phyloP scores from a whole-genome alignment of 2,888 invertebrate species.

The Hirtodrosophila cameraria region DNA sequence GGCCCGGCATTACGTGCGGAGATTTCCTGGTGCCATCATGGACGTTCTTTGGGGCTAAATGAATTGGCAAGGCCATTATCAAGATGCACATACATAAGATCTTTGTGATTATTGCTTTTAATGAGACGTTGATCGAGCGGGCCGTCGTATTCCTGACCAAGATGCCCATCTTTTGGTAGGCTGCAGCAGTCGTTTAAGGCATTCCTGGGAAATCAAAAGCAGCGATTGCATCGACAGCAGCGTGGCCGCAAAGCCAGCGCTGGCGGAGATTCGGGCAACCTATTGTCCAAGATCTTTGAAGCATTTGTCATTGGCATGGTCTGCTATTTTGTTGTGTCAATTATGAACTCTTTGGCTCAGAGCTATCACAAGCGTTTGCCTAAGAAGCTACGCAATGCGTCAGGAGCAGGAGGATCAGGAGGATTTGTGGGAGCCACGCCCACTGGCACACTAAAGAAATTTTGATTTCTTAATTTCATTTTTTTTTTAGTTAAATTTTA shows the following conservation, averaged over 20 bases:
- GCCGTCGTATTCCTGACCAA: conserved; percentile 86
- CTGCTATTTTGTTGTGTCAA: conserved; percentile 96
- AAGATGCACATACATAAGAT: conserved; percentile 99
- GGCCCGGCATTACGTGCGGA: conserved; percentile 99
- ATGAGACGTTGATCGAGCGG: conserved; percentile 95
- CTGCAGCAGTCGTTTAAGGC: conserved; percentile 94
- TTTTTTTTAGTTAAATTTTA: too few species aligned
- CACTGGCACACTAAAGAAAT: conserved; percentile 59
- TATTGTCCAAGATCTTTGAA: conserved; percentile 92
- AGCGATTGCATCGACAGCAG: conserved; percentile 87
- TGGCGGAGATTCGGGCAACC: conserved; percentile 84
- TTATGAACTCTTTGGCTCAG: conserved; percentile 98
- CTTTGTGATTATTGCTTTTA: conserved; percentile 98
- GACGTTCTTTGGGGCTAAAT: conserved; percentile 99
- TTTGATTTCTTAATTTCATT: too few species aligned
- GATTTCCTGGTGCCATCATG: conserved; percentile 99
- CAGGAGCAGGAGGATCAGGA: background rate
- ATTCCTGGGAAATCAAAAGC: conserved; percentile 94
- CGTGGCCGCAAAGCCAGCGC: conserved; percentile 64
- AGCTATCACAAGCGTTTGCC: conserved; percentile 90
- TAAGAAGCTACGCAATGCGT: conserved; percentile 78
- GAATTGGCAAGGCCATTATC: conserved; percentile 98
- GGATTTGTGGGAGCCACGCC: conserved; percentile 2
- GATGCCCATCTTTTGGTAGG: conserved; percentile 92
- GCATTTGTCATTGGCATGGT: conserved; percentile 97